phyloP scores from a whole-genome alignment of 2,888 invertebrate species.

The Limnephilus rhombicus region DNA sequence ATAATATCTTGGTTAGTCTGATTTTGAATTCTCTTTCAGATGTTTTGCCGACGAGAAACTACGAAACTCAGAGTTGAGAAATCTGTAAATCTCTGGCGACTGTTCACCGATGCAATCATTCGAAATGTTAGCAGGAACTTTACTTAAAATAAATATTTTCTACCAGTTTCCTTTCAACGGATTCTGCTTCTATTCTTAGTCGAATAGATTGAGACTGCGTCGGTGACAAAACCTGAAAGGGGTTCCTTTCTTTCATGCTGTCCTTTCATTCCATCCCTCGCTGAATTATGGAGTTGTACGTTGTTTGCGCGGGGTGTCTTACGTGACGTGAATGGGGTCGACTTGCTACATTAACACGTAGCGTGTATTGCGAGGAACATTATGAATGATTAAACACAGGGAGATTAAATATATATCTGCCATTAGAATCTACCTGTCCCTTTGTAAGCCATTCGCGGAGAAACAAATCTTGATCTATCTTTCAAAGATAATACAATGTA shows the following conservation, averaged over 20 bases:
- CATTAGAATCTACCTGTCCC: background rate
- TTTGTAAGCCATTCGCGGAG: background rate
- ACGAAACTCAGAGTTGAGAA: background rate
- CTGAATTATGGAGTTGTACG: constrained; percentile 30
- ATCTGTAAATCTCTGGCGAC: background rate
- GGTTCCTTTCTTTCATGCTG: background rate
- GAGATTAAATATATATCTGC: constrained; percentile 21
- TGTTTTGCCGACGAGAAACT: background rate
- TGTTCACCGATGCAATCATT: background rate
- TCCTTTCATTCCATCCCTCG: background rate
- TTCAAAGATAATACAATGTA: too few species aligned
- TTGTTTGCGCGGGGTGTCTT: background rate
- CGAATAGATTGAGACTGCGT: background rate
- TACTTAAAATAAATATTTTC: background rate
- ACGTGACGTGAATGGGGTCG: constrained; percentile 28
- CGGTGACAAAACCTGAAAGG: constrained; percentile 14
- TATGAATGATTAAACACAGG: constrained; percentile 1
- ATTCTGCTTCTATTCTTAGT: background rate
- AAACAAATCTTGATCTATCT: background rate
- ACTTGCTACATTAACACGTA: background rate
- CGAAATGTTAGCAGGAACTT: background rate
- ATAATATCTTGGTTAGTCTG: too few species aligned
- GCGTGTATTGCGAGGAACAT: background rate
- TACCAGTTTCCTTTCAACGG: background rate
- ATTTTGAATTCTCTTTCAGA: background rate